Percentiles rank a stretch among this genome's conserved stretches.
These are phyloP conservation scores for Sphaerophoria taeniata DNA, from an alignment of 2,888 invertebrate species.

Conservation along the genomic window DNA sequence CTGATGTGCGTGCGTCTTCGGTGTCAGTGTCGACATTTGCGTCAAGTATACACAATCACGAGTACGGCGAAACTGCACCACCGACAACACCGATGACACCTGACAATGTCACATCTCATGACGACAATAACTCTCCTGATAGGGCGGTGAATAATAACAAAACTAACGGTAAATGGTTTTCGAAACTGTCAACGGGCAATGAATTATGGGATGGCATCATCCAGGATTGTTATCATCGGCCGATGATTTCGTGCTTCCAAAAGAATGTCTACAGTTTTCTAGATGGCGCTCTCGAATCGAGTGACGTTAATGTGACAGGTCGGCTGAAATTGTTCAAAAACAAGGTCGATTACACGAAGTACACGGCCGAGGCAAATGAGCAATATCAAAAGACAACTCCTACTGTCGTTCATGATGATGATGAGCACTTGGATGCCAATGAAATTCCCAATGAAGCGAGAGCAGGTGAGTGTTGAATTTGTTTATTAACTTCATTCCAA, in stretches of 20 bases:
- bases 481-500: no score
- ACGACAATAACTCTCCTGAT: constrained; percentile 10
- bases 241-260: constrained; percentile 89
- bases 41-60: no score
- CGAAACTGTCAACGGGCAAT: constrained; percentile 84
- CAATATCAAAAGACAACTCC: constrained; percentile 75
- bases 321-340: constrained; percentile 87
- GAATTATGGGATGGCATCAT: constrained; percentile 89
- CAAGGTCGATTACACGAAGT: constrained; percentile 85
- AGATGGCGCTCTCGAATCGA: constrained; percentile 86
- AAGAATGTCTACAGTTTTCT: constrained; percentile 90
- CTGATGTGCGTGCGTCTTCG: constrained; percentile 43
- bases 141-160: constrained; percentile 36
- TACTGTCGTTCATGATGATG: constrained; percentile 35
- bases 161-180: constrained; percentile 75
- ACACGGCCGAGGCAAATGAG: constrained; percentile 84
- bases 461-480: constrained; percentile 75
- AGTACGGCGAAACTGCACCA: no score
- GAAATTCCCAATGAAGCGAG: constrained; percentile 78
- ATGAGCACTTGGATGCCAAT: constrained; percentile 77
- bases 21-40: no score
- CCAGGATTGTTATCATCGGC: constrained; percentile 87
- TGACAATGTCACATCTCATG: not conserved
- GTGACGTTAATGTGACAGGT: constrained; percentile 87
- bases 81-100: constrained; percentile 61